Base-by-base conservation (phyloP, 2,113 vertebrate species). In the Notothenia rossii region DNA sequence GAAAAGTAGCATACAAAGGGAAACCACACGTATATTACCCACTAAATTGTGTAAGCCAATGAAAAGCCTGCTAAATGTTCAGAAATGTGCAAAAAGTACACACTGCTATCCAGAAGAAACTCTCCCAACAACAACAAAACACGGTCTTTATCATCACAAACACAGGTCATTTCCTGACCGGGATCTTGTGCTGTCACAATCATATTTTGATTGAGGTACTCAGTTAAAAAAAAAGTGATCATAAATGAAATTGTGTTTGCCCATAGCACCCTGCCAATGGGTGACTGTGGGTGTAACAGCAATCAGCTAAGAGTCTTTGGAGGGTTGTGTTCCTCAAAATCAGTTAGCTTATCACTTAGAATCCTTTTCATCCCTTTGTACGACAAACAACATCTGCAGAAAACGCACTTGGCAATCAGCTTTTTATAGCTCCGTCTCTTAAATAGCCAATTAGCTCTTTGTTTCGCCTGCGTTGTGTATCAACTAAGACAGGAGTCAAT, bases 391-490 rank as follows among this genome's bases (percentile, higher is more conserved):
- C 86, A 77, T 88, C 75, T 76, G 66, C 66, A 77, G 72, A 72
- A 82, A 84, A 82, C 68, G 65, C 73, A 85, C 83, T 89, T 65
- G 0, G 84, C 86, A 93, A 93, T 94, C 92, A 92, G 82, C 84
- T 83, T 83, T 87, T 91, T 72, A 89, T 63, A 72, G 46, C 63
- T 20, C 71, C 70, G 83, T 83, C 81, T 81, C 64, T 77, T 68
- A 85, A 91, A 89, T 75, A 79, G 74, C 43, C 81, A 70, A 73
- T 91, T 89, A 83, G 17, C 68, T 80, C 76, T 76, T 89, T 87
- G 77, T 91, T 89, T 84, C 81, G 63, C 65, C 74, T 76, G 50
- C 0, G 74, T 75, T 46, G 65, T 48, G 59, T 66, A 83, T 84
- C 79, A 81, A 48, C 63, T 10, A n/a, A 75, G 66, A 81, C 77